Conservation (phyloP, 2,888 invertebrate genomes). For the Tuberolachnus salignus region DNA sequence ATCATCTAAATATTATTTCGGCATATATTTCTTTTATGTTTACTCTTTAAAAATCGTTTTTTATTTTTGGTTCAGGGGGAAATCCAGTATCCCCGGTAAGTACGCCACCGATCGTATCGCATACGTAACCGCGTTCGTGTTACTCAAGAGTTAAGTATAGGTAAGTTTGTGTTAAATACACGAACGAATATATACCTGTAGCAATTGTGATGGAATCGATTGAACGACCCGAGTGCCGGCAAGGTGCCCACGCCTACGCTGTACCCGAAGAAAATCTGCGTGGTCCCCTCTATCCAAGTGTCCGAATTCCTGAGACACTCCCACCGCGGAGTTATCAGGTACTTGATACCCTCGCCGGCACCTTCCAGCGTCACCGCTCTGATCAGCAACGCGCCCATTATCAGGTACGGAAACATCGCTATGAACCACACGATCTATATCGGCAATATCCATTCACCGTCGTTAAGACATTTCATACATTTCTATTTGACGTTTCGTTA, state of each 20-base stretch:
- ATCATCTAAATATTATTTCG: too few relatives aligned
- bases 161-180: too few relatives aligned
- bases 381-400: constrained; percentile 71
- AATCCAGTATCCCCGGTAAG: too few relatives aligned
- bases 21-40: too few relatives aligned
- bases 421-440: constrained; percentile 77
- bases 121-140: not conserved
- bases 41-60: too few relatives aligned
- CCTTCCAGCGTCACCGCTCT: constrained; percentile 74
- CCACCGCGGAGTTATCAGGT: constrained; percentile 72
- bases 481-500: not conserved
- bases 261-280: constrained; percentile 79
- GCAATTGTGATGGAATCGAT: constrained; percentile 78
- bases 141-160: too few relatives aligned
- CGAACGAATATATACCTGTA: constrained; percentile 70
- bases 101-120: too few relatives aligned
- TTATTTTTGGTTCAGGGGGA: too few relatives aligned
- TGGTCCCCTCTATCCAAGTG: constrained; percentile 78
- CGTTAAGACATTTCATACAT: not conserved
- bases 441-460: not conserved
- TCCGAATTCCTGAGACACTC: constrained; percentile 65
- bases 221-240: constrained; percentile 76
- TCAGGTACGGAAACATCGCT: constrained; percentile 76
- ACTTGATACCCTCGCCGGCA: constrained; percentile 70
- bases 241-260: constrained; percentile 79